These are phyloP conservation scores for Paracyprichromis sp. DNA, from an alignment of 2,113 vertebrate genomes.

Conservation along the genomic window DNA sequence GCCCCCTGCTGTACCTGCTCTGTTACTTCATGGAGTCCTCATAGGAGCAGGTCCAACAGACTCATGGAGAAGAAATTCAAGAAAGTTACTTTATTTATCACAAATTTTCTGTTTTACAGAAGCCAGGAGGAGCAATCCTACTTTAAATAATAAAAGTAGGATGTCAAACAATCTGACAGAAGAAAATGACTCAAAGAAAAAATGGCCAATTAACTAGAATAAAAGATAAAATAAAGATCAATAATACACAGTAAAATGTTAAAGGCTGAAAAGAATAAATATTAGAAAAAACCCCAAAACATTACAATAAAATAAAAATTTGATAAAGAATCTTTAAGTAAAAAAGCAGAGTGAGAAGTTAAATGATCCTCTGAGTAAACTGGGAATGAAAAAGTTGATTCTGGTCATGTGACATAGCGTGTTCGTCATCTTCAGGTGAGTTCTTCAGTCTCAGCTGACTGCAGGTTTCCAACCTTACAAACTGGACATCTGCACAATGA, in stretches of 20 bases:
- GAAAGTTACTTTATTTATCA: not conserved
- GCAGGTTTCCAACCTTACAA: not conserved
- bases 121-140: not conserved
- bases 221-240: not conserved
- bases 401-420: not conserved
- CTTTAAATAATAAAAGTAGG: not conserved
- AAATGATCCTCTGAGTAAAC: not conserved
- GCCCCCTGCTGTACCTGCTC: not conserved
- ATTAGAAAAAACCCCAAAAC: rapidly evolving
- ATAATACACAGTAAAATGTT: not conserved
- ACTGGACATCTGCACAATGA: not conserved
- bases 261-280: not conserved
- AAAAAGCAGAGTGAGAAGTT: not conserved
- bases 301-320: not conserved
- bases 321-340: not conserved
- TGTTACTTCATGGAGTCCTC: not conserved
- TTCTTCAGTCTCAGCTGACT: not conserved
- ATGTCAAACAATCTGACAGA: not conserved
- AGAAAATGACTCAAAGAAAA: not conserved
- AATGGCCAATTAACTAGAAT: not conserved
- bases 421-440: not conserved
- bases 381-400: not conserved
- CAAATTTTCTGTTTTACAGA: not conserved
- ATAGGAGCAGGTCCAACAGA: not conserved
- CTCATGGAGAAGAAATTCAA: not conserved